Percentiles rank a stretch among this genome's conserved stretches.
These are phyloP conservation scores for Hyperoplus lanceolatus DNA, from an alignment of 2,797 vertebrate genomes.

Conservation along the genomic window DNA sequence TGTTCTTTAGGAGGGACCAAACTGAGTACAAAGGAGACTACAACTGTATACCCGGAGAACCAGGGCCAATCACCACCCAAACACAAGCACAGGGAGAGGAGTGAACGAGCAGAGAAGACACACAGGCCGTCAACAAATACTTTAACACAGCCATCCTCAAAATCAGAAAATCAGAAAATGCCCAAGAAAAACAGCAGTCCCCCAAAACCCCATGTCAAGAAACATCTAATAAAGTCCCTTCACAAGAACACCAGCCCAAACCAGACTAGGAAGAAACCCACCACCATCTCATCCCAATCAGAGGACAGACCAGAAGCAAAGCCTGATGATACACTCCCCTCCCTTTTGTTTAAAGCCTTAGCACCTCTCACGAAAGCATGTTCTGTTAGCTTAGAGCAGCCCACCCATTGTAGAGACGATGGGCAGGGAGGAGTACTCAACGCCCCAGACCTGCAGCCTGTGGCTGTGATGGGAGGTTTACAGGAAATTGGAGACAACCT, in stretches of 20 bases:
- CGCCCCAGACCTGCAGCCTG: constrained; percentile 86
- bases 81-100: constrained; percentile 72
- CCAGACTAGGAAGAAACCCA: constrained; percentile 36
- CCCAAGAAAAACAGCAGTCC: constrained; percentile 49
- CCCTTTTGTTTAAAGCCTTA: constrained; percentile 65
- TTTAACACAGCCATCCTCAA: constrained; percentile 65
- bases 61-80: constrained; percentile 42
- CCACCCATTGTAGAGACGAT: constrained; percentile 35
- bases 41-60: constrained; percentile 21
- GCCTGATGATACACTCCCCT: constrained; percentile 44
- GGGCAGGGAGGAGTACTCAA: constrained; percentile 73
- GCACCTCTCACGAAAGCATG: constrained; percentile 49
- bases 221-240: constrained; percentile 22
- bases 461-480: constrained; percentile 76
- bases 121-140: constrained; percentile 30
- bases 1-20: constrained; percentile 45
- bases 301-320: constrained; percentile 36
- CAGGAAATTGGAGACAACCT: constrained; percentile 81
- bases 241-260: constrained; percentile 31
- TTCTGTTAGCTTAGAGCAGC: constrained; percentile 44
- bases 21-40: constrained; percentile 26
- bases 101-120: constrained; percentile 48
- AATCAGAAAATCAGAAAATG: constrained; percentile 62
- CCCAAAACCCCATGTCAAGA: constrained; percentile 37
- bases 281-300: background rate